Base-by-base conservation (phyloP, 2,113 vertebrate genomes). In the Aegotheles bennettii region DNA sequence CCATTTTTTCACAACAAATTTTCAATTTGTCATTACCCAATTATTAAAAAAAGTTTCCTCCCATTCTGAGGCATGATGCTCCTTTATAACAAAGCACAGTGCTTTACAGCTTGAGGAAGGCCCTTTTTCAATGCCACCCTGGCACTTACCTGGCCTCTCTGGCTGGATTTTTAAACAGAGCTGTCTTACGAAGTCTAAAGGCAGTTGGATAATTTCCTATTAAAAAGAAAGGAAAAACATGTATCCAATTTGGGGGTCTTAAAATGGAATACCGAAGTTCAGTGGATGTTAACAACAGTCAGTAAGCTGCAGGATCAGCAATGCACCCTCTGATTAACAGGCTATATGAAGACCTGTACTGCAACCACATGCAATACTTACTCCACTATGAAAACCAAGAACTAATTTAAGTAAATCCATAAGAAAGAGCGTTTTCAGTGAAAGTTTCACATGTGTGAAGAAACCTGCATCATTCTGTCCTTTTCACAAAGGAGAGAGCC, bases 161-260 rank as follows among this genome's bases (percentile, higher is more conserved):
- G 98, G 98, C 95, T 99, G 99, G 78, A 99, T 98, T 97, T 99
- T 99, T 93, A 99, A 98, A 71, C 99, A 99, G 68, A 99, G 98
- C 94, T 99, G 99, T 94, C 98, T 98, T 88, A 99, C 98, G 64
- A 99, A 99, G 87, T 99, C 99, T 90, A 99, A 97, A 73, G 99
- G 99, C 87, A 99, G 98, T 84, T 99, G 99, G 70, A 99, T 98
- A 64, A 99, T 99, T 95, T 99, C 99, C 99, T 99, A 96, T 92
- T 38, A 96, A 79, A 97, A 78, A 89, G 23, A 81, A 5, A 14
- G 77, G n/a, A 76, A 7, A 21, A 29, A 88, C 6, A 33, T 6
- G 3, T 11, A 75, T 1, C n/a, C 33, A 35, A 11, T 73, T 77
- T 60, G 23, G 7, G 17, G 17, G 24, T 63, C 35, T 81, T 75